A percentile compares a stretch with the other conserved stretches of the same genome.
These are phyloP conservation scores for Triplophysa rosa DNA, from an alignment of 2,113 vertebrate species.

Conservation along the genomic window DNA sequence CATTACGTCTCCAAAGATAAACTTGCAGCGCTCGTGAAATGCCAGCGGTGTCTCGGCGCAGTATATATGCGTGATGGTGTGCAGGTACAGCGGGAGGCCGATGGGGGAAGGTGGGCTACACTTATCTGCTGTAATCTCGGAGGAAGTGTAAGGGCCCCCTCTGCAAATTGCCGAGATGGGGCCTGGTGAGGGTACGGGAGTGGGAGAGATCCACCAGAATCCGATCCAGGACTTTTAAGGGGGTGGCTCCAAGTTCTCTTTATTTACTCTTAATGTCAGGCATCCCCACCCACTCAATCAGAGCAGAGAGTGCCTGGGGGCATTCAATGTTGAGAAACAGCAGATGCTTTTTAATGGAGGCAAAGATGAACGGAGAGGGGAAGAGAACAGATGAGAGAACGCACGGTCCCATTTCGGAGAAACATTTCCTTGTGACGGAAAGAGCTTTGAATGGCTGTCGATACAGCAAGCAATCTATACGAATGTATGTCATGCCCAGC, in stretches of 20 bases:
- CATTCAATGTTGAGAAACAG: conserved; percentile 44
- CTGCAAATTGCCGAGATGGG: conserved; percentile 57
- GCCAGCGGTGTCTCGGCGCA: conserved; percentile 60
- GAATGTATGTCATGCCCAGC: background rate
- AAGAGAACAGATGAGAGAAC: background rate
- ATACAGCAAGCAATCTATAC: background rate
- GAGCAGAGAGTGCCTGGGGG: conserved; percentile 27
- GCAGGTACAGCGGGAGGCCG: conserved; percentile 66
- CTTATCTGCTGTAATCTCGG: conserved; percentile 62
- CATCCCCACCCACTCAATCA: conserved; percentile 31
- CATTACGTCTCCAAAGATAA: conserved; percentile 72
- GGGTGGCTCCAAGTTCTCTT: conserved; percentile 34
- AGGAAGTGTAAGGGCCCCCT: conserved; percentile 44
- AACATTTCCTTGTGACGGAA: background rate
- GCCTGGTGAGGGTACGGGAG: conserved; percentile 27
- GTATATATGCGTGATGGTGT: conserved; percentile 68
- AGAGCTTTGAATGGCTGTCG: background rate
- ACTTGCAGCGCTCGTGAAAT: conserved; percentile 60
- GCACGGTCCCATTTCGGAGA: conserved; percentile 8
- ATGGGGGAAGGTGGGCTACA: conserved; percentile 47
- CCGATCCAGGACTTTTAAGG: conserved; percentile 14
- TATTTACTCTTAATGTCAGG: conserved; percentile 54
- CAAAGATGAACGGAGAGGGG: background rate
- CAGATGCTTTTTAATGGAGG: conserved; percentile 54
- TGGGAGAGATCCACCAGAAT: background rate